A percentile compares a stretch with the other conserved stretches of the same genome.
phyloP scores from a whole-genome alignment of 2,113 vertebrate species.

The Aspidoscelis tigris region DNA sequence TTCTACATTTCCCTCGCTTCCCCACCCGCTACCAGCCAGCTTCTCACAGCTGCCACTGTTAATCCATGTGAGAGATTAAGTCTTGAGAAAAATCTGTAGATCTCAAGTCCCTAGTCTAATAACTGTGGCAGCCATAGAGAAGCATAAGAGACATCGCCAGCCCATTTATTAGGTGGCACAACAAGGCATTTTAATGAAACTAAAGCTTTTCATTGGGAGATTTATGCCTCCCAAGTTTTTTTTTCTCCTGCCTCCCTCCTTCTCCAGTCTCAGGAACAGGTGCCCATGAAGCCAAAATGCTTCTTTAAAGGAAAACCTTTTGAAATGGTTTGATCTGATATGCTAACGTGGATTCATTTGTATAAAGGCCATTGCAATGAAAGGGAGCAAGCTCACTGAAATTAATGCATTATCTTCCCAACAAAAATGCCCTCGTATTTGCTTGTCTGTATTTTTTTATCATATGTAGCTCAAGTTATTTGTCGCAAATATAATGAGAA shows the following conservation, averaged over 20 bases:
- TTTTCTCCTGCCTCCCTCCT: background rate
- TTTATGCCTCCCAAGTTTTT: background rate
- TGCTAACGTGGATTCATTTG: background rate
- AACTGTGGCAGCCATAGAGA: background rate
- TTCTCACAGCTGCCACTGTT: conserved; percentile 23
- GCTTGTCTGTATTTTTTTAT: background rate
- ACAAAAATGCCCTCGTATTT: background rate
- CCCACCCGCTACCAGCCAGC: background rate
- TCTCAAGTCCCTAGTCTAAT: background rate
- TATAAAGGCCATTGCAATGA: background rate
- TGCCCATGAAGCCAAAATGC: background rate
- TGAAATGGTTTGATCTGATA: background rate
- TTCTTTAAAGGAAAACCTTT: background rate
- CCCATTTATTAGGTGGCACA: conserved; percentile 4
- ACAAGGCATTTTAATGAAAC: conserved; percentile 14
- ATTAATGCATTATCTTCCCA: background rate
- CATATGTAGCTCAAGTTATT: background rate
- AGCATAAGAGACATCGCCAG: background rate
- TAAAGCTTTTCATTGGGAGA: background rate
- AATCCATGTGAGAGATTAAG: conserved; percentile 44
- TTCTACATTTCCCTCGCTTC: background rate
- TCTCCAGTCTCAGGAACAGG: background rate
- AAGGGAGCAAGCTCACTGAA: background rate
- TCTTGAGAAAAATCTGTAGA: background rate
- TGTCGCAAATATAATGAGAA: background rate